Percentiles rank a stretch among this genome's conserved stretches.
Evolutionary conservation across 2,888 invertebrate species (phyloP).

Genomic region (Hemistola chrysoprasaria): DNA sequence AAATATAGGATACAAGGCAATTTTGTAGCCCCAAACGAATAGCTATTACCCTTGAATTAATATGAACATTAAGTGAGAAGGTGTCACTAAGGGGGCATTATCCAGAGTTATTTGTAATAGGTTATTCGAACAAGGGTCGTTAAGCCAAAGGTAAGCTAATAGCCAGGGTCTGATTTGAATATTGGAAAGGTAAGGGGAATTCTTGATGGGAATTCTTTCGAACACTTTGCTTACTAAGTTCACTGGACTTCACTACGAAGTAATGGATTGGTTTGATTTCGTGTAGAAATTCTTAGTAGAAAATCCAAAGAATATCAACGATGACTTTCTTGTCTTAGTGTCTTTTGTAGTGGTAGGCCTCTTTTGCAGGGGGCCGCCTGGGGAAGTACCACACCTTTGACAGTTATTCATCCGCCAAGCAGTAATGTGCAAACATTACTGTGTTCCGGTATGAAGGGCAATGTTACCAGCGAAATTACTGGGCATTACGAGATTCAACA

Average conservation of each 20-base stretch:
- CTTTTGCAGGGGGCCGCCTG: too few relatives aligned
- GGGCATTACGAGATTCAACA: too few relatives aligned
- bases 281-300: neutral
- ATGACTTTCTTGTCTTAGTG: too few relatives aligned
- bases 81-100: slow-evolving; percentile 49
- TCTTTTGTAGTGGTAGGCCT: too few relatives aligned
- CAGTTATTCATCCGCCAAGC: too few relatives aligned
- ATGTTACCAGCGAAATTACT: too few relatives aligned
- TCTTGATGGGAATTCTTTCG: slow-evolving; percentile 1
- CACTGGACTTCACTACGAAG: neutral
- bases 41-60: slow-evolving; percentile 44
- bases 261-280: slow-evolving; percentile 7
- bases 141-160: slow-evolving; percentile 12
- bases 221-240: too few relatives aligned
- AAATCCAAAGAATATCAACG: too few relatives aligned
- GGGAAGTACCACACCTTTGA: too few relatives aligned
- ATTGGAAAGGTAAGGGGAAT: slow-evolving; percentile 3
- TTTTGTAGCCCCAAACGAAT: slow-evolving; percentile 26
- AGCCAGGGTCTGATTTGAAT: slow-evolving; percentile 14
- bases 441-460: too few relatives aligned
- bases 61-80: slow-evolving; percentile 39
- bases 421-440: too few relatives aligned
- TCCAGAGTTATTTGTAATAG: slow-evolving; percentile 41
- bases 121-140: slow-evolving; percentile 43
- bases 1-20: slow-evolving; percentile 8